These are phyloP conservation scores for Pseudochirops cupreus DNA, from an alignment of 2,797 vertebrate genomes.

Conservation along the genomic window DNA sequence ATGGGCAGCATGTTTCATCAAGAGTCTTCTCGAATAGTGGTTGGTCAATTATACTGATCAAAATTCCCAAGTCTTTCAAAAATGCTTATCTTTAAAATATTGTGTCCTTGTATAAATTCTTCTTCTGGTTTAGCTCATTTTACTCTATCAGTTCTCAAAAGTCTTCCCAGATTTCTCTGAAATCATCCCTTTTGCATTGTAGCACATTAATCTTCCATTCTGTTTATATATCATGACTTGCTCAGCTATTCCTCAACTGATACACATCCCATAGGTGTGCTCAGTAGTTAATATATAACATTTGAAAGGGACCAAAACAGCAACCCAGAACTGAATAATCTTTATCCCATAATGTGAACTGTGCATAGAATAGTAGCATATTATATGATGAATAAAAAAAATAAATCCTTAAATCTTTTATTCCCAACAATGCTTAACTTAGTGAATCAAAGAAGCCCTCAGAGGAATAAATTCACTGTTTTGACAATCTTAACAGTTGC, in stretches of 20 bases:
- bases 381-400: slow-evolving; percentile 33
- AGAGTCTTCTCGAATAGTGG: neutral
- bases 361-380: neutral
- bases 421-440: slow-evolving; percentile 28
- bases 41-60: neutral
- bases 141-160: neutral
- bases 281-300: neutral
- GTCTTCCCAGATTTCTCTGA: neutral
- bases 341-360: neutral
- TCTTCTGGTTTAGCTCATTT: neutral
- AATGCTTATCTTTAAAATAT: neutral
- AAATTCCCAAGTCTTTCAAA: neutral
- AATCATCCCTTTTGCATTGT: neutral
- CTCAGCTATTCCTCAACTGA: neutral
- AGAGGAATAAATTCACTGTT: slow-evolving; percentile 47
- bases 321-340: neutral
- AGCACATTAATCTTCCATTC: neutral
- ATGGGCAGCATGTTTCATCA: neutral
- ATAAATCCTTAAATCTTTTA: slow-evolving; percentile 7
- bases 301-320: neutral
- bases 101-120: neutral
- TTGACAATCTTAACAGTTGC: slow-evolving; percentile 43
- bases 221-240: neutral
- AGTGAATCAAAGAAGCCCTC: slow-evolving; percentile 45
- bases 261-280: neutral